phyloP scores from a whole-genome alignment of 2,113 vertebrate species.

The Ceratotherium simum region DNA sequence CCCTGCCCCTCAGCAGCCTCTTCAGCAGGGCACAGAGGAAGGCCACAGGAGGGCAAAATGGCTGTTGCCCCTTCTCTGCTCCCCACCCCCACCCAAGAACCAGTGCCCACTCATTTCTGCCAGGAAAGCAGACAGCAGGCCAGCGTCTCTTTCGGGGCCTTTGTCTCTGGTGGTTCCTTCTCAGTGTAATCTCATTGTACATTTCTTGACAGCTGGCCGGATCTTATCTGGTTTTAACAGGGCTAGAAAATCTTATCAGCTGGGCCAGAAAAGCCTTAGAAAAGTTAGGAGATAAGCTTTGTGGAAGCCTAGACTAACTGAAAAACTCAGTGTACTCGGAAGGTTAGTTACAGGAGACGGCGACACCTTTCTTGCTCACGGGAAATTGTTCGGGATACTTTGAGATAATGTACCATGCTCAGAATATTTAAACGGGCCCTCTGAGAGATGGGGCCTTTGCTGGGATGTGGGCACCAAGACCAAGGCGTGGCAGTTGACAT shows the following conservation, averaged over 20 bases:
- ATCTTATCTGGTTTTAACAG: constrained; percentile 72
- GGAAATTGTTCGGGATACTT: background rate
- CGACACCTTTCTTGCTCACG: constrained; percentile 6
- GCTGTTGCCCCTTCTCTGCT: background rate
- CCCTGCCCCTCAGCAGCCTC: background rate
- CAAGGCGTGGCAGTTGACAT: background rate
- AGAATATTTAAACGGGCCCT: background rate
- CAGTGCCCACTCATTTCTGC: constrained; percentile 59
- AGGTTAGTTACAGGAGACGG: constrained; percentile 1
- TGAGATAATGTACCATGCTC: background rate
- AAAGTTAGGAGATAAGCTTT: constrained; percentile 72
- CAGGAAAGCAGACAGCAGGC: constrained; percentile 69
- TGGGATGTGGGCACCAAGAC: background rate
- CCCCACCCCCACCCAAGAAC: constrained; percentile 41
- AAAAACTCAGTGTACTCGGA: background rate
- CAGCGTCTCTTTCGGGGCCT: constrained; percentile 63
- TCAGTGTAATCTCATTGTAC: constrained; percentile 66
- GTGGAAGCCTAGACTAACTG: constrained; percentile 35
- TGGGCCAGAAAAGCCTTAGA: constrained; percentile 48
- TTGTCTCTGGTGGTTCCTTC: constrained; percentile 75
- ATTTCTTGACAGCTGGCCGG: constrained; percentile 77
- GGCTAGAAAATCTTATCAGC: constrained; percentile 66
- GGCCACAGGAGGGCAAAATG: background rate
- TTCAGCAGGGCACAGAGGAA: background rate
- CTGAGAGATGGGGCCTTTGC: background rate